phyloP scores from a whole-genome alignment of 2,888 invertebrate species.

The Oeneis ivallda region DNA sequence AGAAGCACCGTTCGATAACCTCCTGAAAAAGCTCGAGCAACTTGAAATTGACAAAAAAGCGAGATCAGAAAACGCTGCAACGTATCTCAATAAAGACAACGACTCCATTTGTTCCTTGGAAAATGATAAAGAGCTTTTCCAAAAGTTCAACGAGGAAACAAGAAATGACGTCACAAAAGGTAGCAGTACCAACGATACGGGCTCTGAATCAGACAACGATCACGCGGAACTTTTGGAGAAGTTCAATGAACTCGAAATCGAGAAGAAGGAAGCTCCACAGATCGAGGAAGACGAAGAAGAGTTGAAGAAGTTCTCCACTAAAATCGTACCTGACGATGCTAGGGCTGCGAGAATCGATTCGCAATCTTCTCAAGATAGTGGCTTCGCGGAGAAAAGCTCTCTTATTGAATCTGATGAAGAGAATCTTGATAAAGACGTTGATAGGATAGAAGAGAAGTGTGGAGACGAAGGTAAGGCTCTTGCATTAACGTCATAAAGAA shows the following conservation, averaged over 20 bases:
- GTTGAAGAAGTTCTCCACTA: constrained; percentile 54
- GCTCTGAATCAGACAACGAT: background rate
- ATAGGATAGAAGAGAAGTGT: constrained; percentile 44
- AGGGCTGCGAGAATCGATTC: constrained; percentile 56
- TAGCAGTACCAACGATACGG: background rate
- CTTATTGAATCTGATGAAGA: constrained; percentile 39
- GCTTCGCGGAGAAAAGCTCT: constrained; percentile 54
- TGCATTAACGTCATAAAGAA: too few relatives aligned
- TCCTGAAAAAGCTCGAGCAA: background rate
- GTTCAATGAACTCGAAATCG: constrained; percentile 36
- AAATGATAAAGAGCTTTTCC: background rate
- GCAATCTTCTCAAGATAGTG: constrained; percentile 68
- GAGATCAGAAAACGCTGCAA: background rate
- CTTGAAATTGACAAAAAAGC: constrained; percentile 6
- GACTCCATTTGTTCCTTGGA: background rate
- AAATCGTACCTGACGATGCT: constrained; percentile 53
- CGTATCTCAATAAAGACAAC: background rate
- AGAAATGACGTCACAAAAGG: background rate
- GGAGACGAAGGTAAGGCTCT: constrained; percentile 20
- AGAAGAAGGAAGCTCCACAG: constrained; percentile 32
- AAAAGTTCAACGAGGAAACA: background rate
- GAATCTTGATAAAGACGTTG: constrained; percentile 42
- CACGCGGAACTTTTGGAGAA: constrained; percentile 9
- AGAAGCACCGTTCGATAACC: background rate
- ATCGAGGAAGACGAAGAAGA: constrained; percentile 49